Evolutionary conservation across 2,113 vertebrate species (phyloP), one percentile per base, ranked within the genome.

Genomic region (Oryzias celebensis): DNA sequence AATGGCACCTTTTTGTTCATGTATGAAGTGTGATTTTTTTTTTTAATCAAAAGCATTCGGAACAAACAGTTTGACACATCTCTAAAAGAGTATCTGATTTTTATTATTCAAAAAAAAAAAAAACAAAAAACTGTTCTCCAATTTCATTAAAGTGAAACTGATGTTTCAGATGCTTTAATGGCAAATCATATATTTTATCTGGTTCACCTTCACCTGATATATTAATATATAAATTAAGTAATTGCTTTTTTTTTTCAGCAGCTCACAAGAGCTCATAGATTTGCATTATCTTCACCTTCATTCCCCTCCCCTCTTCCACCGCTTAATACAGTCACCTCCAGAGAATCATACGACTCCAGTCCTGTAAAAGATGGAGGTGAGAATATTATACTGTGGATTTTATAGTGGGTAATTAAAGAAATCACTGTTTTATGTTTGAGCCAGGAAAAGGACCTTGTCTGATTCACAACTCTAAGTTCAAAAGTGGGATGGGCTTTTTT

Each of bases 361-460:
- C 78, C 66, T 65, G 70, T 84, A 55, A 83, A 83, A 83, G 58
- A 52, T 65, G 17, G 41, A 58, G 79, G 75, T 84, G 82, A 85
- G 65, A 69, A 65, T 83, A 68, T 86, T 84, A 85, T 81, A 86
- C 82, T 83, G 80, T 83, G 77, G 72, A 72, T 88, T 89, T 89
- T 85, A 85, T 87, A 84, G 78, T 55, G 1, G 61, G 75, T 82
- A 84, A 89, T 91, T 87, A 90, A 90, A 86, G 65, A 75, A 74
- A 87, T 85, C 77, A 65, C 74, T 54, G 79, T 78, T 89, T 89
- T 85, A 86, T 85, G 85, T 87, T 78, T 82, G 63, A 82, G 74
- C 75, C 78, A 82, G 80, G 69, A 50, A 81, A 36, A 15, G 55
- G 75, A 62, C 68, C 66, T 58, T 82, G 54, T 31, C 69, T 86